Percentiles rank a stretch among this genome's conserved stretches.
Evolutionary conservation across 2,888 invertebrate species (phyloP).

Genomic region (Teleiodes luculella): DNA sequence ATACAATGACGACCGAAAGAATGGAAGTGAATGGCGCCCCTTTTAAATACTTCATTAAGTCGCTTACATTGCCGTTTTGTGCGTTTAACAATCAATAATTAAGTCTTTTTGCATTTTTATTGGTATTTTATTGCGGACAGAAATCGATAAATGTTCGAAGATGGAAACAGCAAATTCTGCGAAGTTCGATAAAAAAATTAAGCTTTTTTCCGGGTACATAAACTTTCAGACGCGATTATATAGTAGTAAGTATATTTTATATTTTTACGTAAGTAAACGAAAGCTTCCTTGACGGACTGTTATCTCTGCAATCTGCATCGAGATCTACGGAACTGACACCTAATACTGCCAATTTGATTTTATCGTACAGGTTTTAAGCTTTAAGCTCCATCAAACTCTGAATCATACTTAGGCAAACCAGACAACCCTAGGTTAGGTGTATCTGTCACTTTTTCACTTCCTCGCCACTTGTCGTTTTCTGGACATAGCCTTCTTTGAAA

Average conservation of each 20-base stretch:
- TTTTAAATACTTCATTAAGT: slow-evolving; percentile 7
- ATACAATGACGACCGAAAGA: slow-evolving; percentile 13
- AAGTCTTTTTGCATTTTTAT: neutral
- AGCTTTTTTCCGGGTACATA: neutral
- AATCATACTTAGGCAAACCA: neutral
- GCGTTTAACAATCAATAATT: neutral
- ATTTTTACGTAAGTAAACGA: too few relatives aligned
- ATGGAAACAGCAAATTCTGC: neutral
- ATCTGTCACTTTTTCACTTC: neutral
- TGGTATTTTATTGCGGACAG: neutral
- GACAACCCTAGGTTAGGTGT: neutral
- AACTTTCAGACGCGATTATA: too few relatives aligned
- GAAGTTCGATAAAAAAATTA: neutral
- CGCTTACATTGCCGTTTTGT: slow-evolving; percentile 1
- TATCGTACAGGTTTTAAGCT: neutral
- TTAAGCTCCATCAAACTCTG: neutral
- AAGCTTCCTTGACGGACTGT: too few relatives aligned
- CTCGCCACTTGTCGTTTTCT: neutral
- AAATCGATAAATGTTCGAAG: slow-evolving; percentile 3
- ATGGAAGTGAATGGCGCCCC: slow-evolving; percentile 12
- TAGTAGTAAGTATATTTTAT: too few relatives aligned
- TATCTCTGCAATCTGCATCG: neutral
- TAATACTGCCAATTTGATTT: neutral
- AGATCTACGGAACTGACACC: neutral
- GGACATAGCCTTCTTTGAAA: slow-evolving; percentile 36